Evolutionary conservation across 2,113 vertebrate genomes (phyloP), one percentile per base, ranked within the genome.

Genomic region (Tonatia bakeri): DNA sequence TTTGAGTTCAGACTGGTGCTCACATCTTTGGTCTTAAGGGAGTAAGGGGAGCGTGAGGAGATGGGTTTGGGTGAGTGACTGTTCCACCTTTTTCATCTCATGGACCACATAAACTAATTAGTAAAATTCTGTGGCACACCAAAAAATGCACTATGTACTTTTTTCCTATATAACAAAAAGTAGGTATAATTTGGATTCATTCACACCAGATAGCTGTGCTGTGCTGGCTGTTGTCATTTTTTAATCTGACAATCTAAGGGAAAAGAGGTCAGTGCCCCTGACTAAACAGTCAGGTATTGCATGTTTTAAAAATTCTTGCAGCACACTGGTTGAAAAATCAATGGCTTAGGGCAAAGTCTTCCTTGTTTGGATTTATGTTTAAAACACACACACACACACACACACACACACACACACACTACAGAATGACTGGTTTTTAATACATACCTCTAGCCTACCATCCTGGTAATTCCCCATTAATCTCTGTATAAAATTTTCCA

Each of bases 401-500:
- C 20, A 3, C 64, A 87, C 64, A 20, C 52, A 11, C n/a, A 73
- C 38, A 19, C 54, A 79, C 0, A 87, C 76, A 81, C 14, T 88
- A 54, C 56, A 79, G 24, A 72, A 43, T 64, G 52, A 80, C 28
- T 72, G 52, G 52, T 45, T 81, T 82, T 87, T 2, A 72, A 45
- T 80, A 90, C 70, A 4, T 97, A 99, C 98, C 98, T 99, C 97
- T 85, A 92, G 82, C 47, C 98, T 97, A 15, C 80, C 84, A 75
- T 98, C 98, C 73, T 98, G 97, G 54, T 96, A 97, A 94, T 97
- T 97, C 89, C 98, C 98, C 98, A 98, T 98, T 95, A 99, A 94
- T 90, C 89, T 98, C 92, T 98, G 98, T 73, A 98, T 90, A 98
- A 99, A 98, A 1, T 96, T 98, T 96, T 99, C 98, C 90, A 97